Conservation (phyloP, 2,888 invertebrate genomes). For the Drosophila mulleri region DNA sequence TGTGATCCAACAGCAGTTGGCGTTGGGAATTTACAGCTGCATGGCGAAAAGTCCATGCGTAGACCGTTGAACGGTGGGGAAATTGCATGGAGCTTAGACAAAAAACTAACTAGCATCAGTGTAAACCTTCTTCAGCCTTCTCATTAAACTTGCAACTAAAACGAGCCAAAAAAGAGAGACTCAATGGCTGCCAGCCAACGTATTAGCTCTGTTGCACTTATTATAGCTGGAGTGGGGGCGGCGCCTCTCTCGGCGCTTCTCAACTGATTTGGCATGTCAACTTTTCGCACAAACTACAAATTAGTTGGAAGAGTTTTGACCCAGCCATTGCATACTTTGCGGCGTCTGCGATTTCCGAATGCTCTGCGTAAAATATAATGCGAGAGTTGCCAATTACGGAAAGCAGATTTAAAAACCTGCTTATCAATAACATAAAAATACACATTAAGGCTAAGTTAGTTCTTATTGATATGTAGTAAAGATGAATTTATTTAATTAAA, state of each 20-base stretch:
- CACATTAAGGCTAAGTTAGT: background rate
- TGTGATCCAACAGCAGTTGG: slow-evolving; percentile 43
- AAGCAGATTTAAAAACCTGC: background rate
- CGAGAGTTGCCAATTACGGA: background rate
- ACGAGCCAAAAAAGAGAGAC: slow-evolving; percentile 32
- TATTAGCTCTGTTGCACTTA: slow-evolving; percentile 42
- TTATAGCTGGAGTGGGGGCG: background rate
- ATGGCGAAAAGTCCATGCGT: slow-evolving; percentile 15
- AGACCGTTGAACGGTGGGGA: background rate
- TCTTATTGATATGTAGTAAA: background rate
- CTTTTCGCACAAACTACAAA: slow-evolving; percentile 44
- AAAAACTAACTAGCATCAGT: slow-evolving; percentile 68
- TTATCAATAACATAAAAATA: no score
- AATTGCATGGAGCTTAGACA: slow-evolving; percentile 1
- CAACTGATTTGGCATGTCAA: slow-evolving; percentile 31
- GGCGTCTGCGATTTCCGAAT: slow-evolving; percentile 4
- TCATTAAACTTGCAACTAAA: slow-evolving; percentile 65
- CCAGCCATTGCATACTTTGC: slow-evolving; percentile 4
- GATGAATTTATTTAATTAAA: background rate
- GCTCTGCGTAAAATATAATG: background rate
- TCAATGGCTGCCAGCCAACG: slow-evolving; percentile 3
- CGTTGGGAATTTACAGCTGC: slow-evolving; percentile 49
- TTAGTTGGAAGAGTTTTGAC: slow-evolving; percentile 16
- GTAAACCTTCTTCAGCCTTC: slow-evolving; percentile 59
- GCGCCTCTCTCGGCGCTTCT: background rate